Conservation (phyloP, 2,797 vertebrate genomes). For the Eutrigla gurnardus region DNA sequence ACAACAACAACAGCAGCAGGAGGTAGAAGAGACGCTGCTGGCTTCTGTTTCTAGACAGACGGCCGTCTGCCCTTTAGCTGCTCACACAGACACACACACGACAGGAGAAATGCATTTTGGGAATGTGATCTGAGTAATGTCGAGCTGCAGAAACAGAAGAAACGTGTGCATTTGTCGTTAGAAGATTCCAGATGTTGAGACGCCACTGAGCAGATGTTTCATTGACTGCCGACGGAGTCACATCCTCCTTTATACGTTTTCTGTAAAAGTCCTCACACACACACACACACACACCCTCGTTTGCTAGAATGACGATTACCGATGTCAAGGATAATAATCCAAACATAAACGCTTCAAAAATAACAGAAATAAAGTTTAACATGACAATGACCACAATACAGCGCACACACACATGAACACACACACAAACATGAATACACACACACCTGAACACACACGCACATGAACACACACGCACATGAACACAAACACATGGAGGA, state of each 20-base stretch:
- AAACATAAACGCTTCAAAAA: background rate
- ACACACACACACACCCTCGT: background rate
- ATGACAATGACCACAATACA: background rate
- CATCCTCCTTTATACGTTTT: background rate
- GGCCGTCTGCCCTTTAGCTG: conserved; percentile 52
- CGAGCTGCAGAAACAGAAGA: background rate
- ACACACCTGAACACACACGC: conserved; percentile 12
- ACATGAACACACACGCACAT: background rate
- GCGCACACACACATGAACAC: background rate
- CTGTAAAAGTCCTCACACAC: background rate
- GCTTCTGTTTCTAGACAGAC: conserved; percentile 59
- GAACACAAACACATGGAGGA: conserved; percentile 34
- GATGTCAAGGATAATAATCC: no score
- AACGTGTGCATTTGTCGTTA: background rate
- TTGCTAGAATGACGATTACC: background rate
- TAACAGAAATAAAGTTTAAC: no score
- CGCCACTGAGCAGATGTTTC: conserved; percentile 13
- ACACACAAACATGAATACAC: background rate
- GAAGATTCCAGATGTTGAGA: background rate
- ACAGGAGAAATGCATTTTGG: conserved; percentile 6
- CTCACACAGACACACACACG: conserved; percentile 29
- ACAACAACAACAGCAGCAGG: conserved; percentile 11
- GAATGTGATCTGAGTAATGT: conserved; percentile 30
- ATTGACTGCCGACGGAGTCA: no score
- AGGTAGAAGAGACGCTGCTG: conserved; percentile 30